Percentiles rank a stretch among this genome's conserved stretches.
Conservation (phyloP, 2,113 vertebrate genomes). For the Marmota flaviventris region DNA sequence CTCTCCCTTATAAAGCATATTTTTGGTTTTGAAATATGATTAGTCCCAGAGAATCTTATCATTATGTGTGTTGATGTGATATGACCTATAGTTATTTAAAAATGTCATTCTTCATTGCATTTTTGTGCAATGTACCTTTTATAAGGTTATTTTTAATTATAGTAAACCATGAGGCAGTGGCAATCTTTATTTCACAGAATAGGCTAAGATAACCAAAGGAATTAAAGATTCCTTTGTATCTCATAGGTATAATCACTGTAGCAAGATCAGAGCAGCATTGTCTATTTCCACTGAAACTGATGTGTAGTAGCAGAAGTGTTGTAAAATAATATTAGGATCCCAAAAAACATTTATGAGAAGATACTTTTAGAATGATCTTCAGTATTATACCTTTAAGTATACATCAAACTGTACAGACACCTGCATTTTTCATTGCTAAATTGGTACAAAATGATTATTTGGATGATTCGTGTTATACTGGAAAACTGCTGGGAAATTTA, state of each 20-base stretch:
- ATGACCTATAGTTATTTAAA: neutral
- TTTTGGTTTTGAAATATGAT: slow-evolving; percentile 26
- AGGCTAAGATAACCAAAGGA: neutral
- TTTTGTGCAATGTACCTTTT: slow-evolving; percentile 44
- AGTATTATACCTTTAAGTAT: neutral
- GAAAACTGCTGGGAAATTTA: slow-evolving; percentile 16
- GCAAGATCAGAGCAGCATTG: neutral
- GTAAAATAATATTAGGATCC: slow-evolving; percentile 1
- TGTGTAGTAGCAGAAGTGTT: neutral
- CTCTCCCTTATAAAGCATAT: neutral
- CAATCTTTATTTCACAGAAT: slow-evolving; percentile 31
- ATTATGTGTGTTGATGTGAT: neutral
- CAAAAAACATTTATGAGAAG: neutral
- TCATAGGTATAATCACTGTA: neutral
- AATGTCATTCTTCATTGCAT: neutral
- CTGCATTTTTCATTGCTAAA: slow-evolving; percentile 35
- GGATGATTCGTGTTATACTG: neutral
- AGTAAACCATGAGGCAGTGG: slow-evolving; percentile 11
- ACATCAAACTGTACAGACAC: neutral
- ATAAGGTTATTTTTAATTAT: slow-evolving; percentile 53
- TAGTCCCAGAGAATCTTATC: neutral
- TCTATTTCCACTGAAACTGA: slow-evolving; percentile 5
- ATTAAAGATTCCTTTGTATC: slow-evolving; percentile 39
- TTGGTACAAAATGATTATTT: slow-evolving; percentile 39
- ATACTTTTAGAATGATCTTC: slow-evolving; percentile 12